A percentile compares a stretch with the other conserved stretches of the same genome.
phyloP scores from a whole-genome alignment of 1,140 invertebrate genomes.

The Drosophila dunni region DNA sequence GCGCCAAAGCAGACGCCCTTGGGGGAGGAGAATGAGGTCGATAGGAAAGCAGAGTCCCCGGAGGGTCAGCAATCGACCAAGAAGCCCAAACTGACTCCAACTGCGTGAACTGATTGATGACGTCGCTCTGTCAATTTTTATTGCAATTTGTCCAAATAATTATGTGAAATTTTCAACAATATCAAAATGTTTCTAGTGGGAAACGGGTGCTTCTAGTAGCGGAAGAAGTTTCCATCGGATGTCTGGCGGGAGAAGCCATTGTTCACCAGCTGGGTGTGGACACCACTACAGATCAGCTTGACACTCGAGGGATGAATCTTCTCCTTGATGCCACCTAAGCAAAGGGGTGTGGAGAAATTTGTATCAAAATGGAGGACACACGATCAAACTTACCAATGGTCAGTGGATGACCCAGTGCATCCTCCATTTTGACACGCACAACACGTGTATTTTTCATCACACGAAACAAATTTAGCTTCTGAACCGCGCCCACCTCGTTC shows the following conservation, averaged over 20 bases:
- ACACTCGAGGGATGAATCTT: constrained; percentile 87
- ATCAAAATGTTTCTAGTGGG: constrained; percentile 2
- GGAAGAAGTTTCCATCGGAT: constrained; percentile 87
- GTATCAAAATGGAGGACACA: no score
- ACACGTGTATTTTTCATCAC: constrained; percentile 87
- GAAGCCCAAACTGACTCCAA: constrained; percentile 48
- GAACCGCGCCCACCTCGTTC: constrained; percentile 44
- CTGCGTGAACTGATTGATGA: constrained; percentile 42
- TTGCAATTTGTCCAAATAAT: constrained; percentile 40
- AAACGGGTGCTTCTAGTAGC: constrained; percentile 77
- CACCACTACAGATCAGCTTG: constrained; percentile 88
- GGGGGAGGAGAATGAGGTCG: background rate
- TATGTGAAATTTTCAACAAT: constrained; percentile 32
- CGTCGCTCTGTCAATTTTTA: constrained; percentile 56
- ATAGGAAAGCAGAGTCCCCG: background rate
- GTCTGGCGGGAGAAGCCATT: constrained; percentile 88
- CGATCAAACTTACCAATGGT: constrained; percentile 57
- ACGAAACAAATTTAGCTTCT: constrained; percentile 81
- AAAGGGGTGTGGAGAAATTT: background rate
- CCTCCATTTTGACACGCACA: constrained; percentile 41
- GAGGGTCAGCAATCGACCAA: constrained; percentile 35
- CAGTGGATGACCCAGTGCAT: constrained; percentile 74
- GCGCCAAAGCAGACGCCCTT: constrained; percentile 18
- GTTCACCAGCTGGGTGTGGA: constrained; percentile 88
- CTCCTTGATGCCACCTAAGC: constrained; percentile 86